Base-by-base conservation (phyloP, 2,888 invertebrate species). In the Gastrophysa polygoni region DNA sequence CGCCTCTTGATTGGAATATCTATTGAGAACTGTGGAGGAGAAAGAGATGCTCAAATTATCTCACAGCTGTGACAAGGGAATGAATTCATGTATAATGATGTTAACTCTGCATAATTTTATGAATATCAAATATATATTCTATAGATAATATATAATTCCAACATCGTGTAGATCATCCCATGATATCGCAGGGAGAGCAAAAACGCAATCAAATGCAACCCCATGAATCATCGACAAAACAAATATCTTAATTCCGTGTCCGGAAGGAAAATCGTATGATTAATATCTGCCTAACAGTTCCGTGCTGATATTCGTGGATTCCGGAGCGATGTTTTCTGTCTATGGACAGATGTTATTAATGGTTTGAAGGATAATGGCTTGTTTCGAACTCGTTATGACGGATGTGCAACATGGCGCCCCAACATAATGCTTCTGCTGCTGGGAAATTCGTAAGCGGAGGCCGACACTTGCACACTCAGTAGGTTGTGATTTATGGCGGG, bases 301-400 rank as follows among this genome's bases (percentile, higher is more conserved):
- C 71, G 70, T 72, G 72, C 71, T 67, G 66, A 67, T 71, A 63
- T 55, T 59, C 48, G 56, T 32, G 66, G 67, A 68, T 70, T 63
- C 67, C 59, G 47, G 54, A 50, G 60, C 61, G 63, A 65, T 65
- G 64, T 66, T 66, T 59, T 64, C 58, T 57, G 62, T 58, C 62
- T 57, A 58, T 47, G 43, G 61, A 63, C 72, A 72, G 70, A 68
- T 71, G 71, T 73, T 71, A 72, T 72, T 70, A 72, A 72, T 71
- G 68, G 65, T 64, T 66, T 46, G 6, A 32, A 32, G 49, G 57
- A 59, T 58, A 57, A 46, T 63, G 21, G 52, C 52, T 54, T 43
- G 54, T 54, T 54, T 43, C 43, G 43, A 43, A 43, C 43, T 54
- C 44, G 38, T 38, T 38, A 38, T 54, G 43, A 54, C 54, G 54